These are phyloP conservation scores for Perdita meconis DNA, from an alignment of 2,888 invertebrate genomes.

Conservation along the genomic window DNA sequence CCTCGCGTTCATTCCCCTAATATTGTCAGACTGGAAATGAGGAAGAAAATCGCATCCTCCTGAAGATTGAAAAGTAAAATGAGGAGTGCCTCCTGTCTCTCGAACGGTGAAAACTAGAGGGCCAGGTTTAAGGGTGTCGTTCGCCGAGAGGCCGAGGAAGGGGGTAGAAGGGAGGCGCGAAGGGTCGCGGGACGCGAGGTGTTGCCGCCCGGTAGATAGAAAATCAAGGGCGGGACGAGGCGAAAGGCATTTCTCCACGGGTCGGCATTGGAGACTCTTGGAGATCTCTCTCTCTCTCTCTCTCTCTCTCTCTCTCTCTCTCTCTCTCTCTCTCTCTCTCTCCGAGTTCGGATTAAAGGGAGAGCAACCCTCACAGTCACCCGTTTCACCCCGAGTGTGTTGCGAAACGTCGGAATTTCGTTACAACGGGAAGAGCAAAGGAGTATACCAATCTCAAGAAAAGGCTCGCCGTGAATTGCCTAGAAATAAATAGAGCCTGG, in stretches of 20 bases:
- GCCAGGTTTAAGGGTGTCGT: conserved; percentile 53
- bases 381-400: conserved; percentile 13
- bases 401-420: conserved; percentile 57
- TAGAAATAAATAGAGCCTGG: conserved; percentile 38
- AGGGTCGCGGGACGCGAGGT: conserved; percentile 17
- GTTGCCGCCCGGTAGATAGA: conserved; percentile 48
- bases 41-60: conserved; percentile 80
- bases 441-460: conserved; percentile 61
- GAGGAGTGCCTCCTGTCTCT: conserved; percentile 67
- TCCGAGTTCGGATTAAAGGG: conserved; percentile 63
- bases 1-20: conserved; percentile 63
- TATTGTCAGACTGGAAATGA: conserved; percentile 79
- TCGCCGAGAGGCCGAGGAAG: not conserved
- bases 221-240: conserved; percentile 50
- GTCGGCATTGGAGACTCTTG: conserved; percentile 51
- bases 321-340: too few relatives aligned
- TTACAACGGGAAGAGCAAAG: conserved; percentile 49
- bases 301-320: too few relatives aligned
- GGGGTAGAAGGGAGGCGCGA: not conserved
- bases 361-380: conserved; percentile 5
- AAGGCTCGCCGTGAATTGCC: conserved; percentile 33
- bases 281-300: too few relatives aligned
- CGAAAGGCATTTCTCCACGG: conserved; percentile 60
- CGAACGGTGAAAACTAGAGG: conserved; percentile 61
- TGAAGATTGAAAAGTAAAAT: conserved; percentile 81